Base-by-base conservation (phyloP, 2,888 invertebrate genomes). In the Erebia aethiops region DNA sequence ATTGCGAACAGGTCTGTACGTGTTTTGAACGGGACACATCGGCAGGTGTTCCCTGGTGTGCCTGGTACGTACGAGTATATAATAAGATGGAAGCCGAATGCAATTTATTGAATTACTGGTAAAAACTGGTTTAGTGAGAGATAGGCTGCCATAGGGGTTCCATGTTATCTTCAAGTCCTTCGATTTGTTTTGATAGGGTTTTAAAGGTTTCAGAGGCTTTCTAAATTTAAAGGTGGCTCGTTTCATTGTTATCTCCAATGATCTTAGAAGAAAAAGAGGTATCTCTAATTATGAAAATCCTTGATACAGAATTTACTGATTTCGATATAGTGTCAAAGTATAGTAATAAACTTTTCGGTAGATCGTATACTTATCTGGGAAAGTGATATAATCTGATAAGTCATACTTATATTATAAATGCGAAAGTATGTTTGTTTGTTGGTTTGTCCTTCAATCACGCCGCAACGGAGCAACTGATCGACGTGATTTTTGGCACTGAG, bases 31-130 rank as follows among this genome's bases (percentile, higher is more conserved):
- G 61, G 65, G 65, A 74, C 64, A 66, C 26, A 73, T 41, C 62
- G 71, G 71, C 75, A 75, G 75, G 74, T 75, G 74, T 69, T 69
- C 69, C 61, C 58, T 67, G 57, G 70, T 71, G 71, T 1, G 41
- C 61, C 58, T 67, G 57, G 70, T 71, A 72, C 2, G 41, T 43
- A 43, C 9, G 43, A 9, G 43, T 8, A 46, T 71, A 70, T 76
- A 72, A 74, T 75, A 69, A 74, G 69, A 60, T 72, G 73, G 73
- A 71, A 71, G 74, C 41, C 70, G 71, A 74, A 71, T 69, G 69
- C 69, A 71, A 75, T 56, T 66, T 66, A 66, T 66, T 66, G 62
- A 21, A 49, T 21, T 62, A 21, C 46, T 49, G 18, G 13, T 21
- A n/a, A 56, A 64, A 66, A 56, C 43, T 56, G 56, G 54, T 56